Evolutionary conservation across 1,140 invertebrate genomes (phyloP), one percentile per base, ranked within the genome.

Genomic region (Leptopilina boulardi): DNA sequence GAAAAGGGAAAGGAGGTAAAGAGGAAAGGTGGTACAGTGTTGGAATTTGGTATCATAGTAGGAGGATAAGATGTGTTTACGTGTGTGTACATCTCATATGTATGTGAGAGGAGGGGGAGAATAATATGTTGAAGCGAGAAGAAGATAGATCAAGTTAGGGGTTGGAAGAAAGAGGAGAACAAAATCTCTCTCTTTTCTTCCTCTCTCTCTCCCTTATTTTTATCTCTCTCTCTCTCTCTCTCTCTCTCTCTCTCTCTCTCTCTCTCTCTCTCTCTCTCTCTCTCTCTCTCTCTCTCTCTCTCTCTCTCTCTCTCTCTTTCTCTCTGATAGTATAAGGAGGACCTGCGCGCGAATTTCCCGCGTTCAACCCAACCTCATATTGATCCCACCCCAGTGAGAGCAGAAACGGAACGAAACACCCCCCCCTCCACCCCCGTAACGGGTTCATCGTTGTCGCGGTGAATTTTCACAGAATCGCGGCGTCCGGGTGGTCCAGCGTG

Each of bases 321-420:
- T n/a, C n/a, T n/a, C n/a, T n/a, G n/a, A n/a, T n/a, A n/a, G 73
- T 80, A 86, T 85, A 84, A 87, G 86, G 85, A 89, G 87, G 89
- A 91, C 88, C 88, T 91, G 90, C 90, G 90, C 90, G 89, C 89
- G 85, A 91, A 89, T 91, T 91, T 90, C 89, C 89, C 90, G 89
- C 89, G 88, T 91, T 90, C 86, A 38, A 87, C 81, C 87, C 88
- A 90, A 90, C 88, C 89, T 91, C 89, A 91, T 91, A 91, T 91
- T 91, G 90, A 91, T 91, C 90, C 88, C 89, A 90, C 87, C 89
- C 89, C 87, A n/a, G n/a, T n/a, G n/a, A 85, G 84, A 80, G 79
- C 70, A 81, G 78, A 81, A 82, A 82, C 79, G 77, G 73, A 83
- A 82, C 81, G 82, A 80, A 34, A 51, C 47, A 84, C 81, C 82